Conservation (phyloP, 2,888 invertebrate genomes). For the Polydesmus complanatus region DNA sequence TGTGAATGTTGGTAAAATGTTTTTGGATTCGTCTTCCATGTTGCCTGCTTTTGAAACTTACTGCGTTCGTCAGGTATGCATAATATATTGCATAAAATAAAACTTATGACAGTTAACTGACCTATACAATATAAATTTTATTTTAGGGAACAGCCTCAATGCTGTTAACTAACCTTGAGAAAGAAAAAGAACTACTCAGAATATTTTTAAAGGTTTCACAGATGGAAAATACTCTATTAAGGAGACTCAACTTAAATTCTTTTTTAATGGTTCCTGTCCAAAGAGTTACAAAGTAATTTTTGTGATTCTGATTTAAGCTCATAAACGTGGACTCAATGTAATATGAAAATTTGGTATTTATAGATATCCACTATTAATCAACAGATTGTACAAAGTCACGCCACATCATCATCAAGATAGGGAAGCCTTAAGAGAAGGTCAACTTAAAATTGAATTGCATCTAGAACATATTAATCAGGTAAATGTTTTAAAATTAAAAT, state of each 20-base stretch:
- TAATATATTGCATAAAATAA: neutral
- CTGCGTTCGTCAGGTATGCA: conserved; percentile 64
- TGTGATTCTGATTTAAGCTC: too few species aligned
- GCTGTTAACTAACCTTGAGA: conserved; percentile 74
- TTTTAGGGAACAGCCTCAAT: conserved; percentile 68
- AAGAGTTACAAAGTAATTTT: conserved; percentile 65
- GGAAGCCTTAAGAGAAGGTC: conserved; percentile 70
- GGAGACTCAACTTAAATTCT: conserved; percentile 93
- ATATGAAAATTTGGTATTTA: conserved; percentile 1
- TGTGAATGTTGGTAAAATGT: conserved; percentile 78
- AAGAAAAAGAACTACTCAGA: conserved; percentile 82
- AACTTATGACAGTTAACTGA: neutral
- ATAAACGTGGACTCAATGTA: too few species aligned
- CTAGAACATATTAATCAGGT: conserved; percentile 84
- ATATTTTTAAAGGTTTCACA: conserved; percentile 91
- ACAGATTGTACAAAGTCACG: conserved; percentile 78
- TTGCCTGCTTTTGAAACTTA: conserved; percentile 88
- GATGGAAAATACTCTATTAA: conserved; percentile 83
- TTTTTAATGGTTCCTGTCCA: conserved; percentile 96
- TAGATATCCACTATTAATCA: conserved; percentile 72
- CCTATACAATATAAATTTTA: neutral
- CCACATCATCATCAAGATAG: conserved; percentile 62
- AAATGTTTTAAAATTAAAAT: conserved; percentile 16
- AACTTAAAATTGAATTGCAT: conserved; percentile 82
- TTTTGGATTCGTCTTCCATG: conserved; percentile 76